These are phyloP conservation scores for Heterodera carotae DNA, from an alignment of 1,140 invertebrate genomes.

Conservation along the genomic window DNA sequence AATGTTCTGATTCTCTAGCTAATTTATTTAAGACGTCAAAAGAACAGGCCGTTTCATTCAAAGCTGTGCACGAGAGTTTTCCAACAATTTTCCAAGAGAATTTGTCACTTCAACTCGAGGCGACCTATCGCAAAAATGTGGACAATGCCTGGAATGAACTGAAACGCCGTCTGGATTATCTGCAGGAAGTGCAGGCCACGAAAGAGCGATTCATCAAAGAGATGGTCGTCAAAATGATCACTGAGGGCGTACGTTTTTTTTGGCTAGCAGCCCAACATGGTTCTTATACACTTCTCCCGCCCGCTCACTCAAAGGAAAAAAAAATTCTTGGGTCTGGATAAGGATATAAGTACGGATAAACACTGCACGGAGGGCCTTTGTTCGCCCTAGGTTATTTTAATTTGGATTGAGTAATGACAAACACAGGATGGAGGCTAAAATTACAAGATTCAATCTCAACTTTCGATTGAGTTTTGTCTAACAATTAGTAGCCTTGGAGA, in stretches of 20 bases:
- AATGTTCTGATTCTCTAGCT: constrained; percentile 3
- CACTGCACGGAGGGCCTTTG: too few species aligned
- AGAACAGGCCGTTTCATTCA: constrained; percentile 56
- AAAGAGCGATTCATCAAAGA: constrained; percentile 63
- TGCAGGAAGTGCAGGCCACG: constrained; percentile 62
- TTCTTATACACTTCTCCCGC: not conserved
- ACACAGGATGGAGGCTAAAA: too few species aligned
- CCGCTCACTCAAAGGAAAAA: too few species aligned
- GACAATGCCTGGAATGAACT: constrained; percentile 58
- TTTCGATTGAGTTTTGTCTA: too few species aligned
- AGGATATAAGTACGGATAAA: too few species aligned
- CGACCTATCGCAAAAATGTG: constrained; percentile 64
- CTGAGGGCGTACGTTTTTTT: constrained; percentile 50
- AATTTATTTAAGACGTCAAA: constrained; percentile 55
- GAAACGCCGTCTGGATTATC: constrained; percentile 61
- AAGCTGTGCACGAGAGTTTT: constrained; percentile 59
- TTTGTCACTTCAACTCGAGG: constrained; percentile 61
- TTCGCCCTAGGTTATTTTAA: too few species aligned
- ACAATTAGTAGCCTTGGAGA: too few species aligned
- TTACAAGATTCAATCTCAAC: too few species aligned
- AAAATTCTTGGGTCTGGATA: too few species aligned
- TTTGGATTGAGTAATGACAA: too few species aligned
- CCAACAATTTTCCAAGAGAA: constrained; percentile 63
- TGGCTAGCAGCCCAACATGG: too few species aligned
- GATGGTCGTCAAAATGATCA: constrained; percentile 57